These are phyloP conservation scores for Saturnia japonica DNA, from an alignment of 2,888 invertebrate species.

Conservation along the genomic window DNA sequence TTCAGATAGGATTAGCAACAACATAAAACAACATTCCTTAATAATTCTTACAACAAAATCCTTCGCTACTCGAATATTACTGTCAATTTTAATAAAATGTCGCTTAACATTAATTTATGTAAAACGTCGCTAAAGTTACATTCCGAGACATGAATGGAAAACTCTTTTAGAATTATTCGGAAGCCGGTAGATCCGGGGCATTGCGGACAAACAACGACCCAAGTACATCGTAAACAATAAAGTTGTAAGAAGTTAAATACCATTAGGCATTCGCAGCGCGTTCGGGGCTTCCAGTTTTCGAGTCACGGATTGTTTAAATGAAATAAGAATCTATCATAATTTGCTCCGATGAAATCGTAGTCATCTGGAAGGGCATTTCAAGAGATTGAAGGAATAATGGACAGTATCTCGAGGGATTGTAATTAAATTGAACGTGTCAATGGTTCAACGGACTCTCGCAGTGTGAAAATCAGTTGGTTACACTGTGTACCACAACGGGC, in stretches of 20 bases:
- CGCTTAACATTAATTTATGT: slow-evolving; percentile 47
- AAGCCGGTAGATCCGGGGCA: slow-evolving; percentile 31
- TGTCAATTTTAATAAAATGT: slow-evolving; percentile 36
- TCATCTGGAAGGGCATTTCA: slow-evolving; percentile 33
- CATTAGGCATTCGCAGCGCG: slow-evolving; percentile 58
- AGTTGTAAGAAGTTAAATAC: slow-evolving; percentile 47
- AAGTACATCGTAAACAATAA: slow-evolving; percentile 56
- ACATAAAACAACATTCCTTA: slow-evolving; percentile 12
- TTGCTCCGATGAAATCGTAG: slow-evolving; percentile 34
- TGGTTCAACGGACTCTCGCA: slow-evolving; percentile 38
- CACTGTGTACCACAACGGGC: neutral
- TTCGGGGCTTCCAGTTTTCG: slow-evolving; percentile 45
- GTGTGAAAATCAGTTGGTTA: slow-evolving; percentile 39
- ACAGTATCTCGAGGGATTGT: slow-evolving; percentile 40
- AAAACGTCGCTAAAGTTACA: slow-evolving; percentile 46
- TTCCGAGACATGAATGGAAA: slow-evolving; percentile 39
- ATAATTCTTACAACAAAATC: slow-evolving; percentile 9
- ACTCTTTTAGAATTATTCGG: slow-evolving; percentile 50
- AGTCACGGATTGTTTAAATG: slow-evolving; percentile 59
- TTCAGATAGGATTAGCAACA: neutral
- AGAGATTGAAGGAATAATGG: slow-evolving; percentile 48
- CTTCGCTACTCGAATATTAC: slow-evolving; percentile 5
- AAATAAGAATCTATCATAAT: slow-evolving; percentile 64
- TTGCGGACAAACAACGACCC: slow-evolving; percentile 37
- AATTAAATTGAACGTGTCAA: slow-evolving; percentile 51